A percentile compares a stretch with the other conserved stretches of the same genome.
phyloP scores from a whole-genome alignment of 2,888 invertebrate genomes.

The Diogma glabrata region DNA sequence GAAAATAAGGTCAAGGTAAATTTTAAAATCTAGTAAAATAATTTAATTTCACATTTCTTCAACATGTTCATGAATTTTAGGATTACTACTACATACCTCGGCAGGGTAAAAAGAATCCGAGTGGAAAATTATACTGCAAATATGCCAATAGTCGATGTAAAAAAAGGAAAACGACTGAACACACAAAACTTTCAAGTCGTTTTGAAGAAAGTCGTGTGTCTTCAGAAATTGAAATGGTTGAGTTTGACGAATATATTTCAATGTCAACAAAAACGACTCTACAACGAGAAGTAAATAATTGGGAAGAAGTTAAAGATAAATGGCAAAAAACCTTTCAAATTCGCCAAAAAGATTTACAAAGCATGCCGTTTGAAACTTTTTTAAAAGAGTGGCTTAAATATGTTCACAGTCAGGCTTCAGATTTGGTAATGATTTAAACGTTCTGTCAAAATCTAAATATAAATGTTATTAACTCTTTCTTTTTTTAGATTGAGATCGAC shows the following conservation, averaged over 20 bases:
- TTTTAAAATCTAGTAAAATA: background rate
- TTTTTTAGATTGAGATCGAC: background rate
- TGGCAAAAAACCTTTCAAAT: background rate
- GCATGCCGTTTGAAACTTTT: background rate
- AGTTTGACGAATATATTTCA: background rate
- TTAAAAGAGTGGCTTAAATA: background rate
- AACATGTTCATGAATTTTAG: background rate
- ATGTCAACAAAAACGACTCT: background rate
- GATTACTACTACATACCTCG: constrained; percentile 6
- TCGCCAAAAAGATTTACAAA: background rate
- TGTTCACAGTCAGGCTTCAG: background rate
- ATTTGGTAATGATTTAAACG: constrained; percentile 2
- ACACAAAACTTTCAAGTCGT: background rate
- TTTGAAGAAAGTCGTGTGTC: background rate
- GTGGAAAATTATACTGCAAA: constrained; percentile 7
- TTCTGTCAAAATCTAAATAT: background rate
- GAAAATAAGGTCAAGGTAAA: background rate
- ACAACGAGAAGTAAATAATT: background rate
- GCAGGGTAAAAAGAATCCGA: constrained; percentile 8
- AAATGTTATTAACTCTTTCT: background rate
- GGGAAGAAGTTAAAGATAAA: background rate
- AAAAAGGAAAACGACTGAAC: background rate
- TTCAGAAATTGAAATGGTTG: background rate
- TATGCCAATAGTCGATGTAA: background rate
- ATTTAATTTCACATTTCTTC: background rate